phyloP scores from a whole-genome alignment of 2,113 vertebrate genomes.

The Vombatus ursinus region DNA sequence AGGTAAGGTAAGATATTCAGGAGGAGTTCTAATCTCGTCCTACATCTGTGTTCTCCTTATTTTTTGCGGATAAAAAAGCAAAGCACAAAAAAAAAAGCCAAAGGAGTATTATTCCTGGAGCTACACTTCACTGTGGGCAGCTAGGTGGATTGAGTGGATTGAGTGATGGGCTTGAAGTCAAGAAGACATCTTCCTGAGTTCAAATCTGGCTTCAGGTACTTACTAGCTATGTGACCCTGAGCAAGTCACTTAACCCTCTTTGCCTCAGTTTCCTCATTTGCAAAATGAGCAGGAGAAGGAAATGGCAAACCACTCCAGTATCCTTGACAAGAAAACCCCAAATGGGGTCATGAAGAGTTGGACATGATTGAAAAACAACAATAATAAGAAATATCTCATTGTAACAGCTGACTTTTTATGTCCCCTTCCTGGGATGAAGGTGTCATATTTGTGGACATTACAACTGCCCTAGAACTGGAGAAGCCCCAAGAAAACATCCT shows the following conservation, averaged over 20 bases:
- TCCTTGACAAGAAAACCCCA: neutral
- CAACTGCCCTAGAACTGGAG: conserved; percentile 3
- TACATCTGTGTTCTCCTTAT: neutral
- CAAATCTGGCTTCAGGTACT: neutral
- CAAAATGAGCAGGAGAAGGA: neutral
- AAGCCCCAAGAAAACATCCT: conserved; percentile 7
- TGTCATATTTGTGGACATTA: conserved; percentile 11
- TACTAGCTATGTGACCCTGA: neutral
- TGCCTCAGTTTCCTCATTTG: too few species aligned
- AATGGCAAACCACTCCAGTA: neutral
- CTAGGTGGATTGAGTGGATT: neutral
- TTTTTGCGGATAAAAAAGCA: neutral
- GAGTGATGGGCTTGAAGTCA: too few species aligned
- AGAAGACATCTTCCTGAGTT: neutral
- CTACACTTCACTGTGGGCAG: neutral
- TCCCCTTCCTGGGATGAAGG: neutral
- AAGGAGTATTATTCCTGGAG: neutral
- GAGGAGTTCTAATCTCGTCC: neutral
- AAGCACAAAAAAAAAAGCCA: neutral
- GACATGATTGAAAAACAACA: too few species aligned
- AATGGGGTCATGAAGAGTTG: neutral
- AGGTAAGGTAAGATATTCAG: neutral
- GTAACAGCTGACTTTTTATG: neutral
- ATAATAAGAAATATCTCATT: too few species aligned
- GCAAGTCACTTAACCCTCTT: neutral